phyloP scores from a whole-genome alignment of 1,140 invertebrate species.

The Diuraphis noxia region DNA sequence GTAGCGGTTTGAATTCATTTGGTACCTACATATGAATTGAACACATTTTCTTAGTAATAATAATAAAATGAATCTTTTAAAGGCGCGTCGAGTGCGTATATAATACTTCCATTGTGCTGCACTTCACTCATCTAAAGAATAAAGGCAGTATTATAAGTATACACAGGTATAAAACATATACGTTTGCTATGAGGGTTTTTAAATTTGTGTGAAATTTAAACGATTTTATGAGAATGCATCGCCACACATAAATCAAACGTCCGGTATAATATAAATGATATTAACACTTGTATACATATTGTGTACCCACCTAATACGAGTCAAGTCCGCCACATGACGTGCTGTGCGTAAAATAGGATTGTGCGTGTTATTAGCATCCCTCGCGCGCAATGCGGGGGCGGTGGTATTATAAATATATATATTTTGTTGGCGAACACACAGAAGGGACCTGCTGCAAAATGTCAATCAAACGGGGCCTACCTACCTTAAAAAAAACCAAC shows the following conservation, averaged over 20 bases:
- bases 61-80: background rate
- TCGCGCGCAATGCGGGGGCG: too few species aligned
- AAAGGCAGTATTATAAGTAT: too few species aligned
- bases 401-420: background rate
- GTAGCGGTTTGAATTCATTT: background rate
- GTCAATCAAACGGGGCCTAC: conserved; percentile 17
- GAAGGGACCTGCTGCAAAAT: background rate
- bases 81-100: background rate
- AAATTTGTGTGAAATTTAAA: background rate
- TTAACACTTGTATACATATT: background rate
- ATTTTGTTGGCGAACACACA: background rate
- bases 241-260: background rate
- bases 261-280: background rate
- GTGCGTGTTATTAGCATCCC: background rate
- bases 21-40: background rate
- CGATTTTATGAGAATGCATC: background rate
- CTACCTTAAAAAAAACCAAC: background rate
- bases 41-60: background rate
- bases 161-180: background rate
- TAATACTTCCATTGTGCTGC: background rate
- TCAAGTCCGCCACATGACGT: background rate
- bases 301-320: background rate
- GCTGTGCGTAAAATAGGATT: background rate
- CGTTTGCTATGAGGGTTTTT: background rate
- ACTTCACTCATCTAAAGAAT: background rate